Evolutionary conservation across 2,888 invertebrate genomes (phyloP).

Genomic region (Euplexia lucipara): DNA sequence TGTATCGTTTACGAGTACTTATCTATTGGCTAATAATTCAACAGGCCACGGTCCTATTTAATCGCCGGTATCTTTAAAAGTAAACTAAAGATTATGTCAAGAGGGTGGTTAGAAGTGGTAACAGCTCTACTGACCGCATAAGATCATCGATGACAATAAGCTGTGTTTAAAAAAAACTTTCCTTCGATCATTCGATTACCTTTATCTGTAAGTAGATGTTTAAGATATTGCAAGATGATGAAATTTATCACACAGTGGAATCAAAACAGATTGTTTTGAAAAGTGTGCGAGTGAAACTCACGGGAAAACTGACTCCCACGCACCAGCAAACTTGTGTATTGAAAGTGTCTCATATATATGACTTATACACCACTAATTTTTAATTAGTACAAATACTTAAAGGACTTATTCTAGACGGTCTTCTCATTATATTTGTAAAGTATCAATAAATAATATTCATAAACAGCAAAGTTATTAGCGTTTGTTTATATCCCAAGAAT

Average conservation of each 20-base stretch:
- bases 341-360: too few relatives aligned
- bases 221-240: background rate
- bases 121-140: too few relatives aligned
- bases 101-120: constrained; percentile 6
- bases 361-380: too few relatives aligned
- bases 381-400: too few relatives aligned
- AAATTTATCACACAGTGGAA: background rate
- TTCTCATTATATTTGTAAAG: too few relatives aligned
- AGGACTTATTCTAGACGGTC: too few relatives aligned
- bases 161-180: background rate
- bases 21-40: constrained; percentile 37
- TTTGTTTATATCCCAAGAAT: too few relatives aligned
- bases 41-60: constrained; percentile 35
- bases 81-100: constrained; percentile 44
- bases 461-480: too few relatives aligned
- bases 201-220: background rate
- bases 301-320: background rate
- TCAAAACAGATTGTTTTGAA: background rate
- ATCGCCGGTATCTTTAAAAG: constrained; percentile 30
- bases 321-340: background rate
- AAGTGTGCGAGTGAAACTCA: too few relatives aligned
- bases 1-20: constrained; percentile 21
- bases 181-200: background rate
- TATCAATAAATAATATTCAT: too few relatives aligned
- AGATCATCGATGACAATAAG: background rate